phyloP scores from a whole-genome alignment of 1,140 invertebrate genomes.

The Macrobrachium rosenbergii region DNA sequence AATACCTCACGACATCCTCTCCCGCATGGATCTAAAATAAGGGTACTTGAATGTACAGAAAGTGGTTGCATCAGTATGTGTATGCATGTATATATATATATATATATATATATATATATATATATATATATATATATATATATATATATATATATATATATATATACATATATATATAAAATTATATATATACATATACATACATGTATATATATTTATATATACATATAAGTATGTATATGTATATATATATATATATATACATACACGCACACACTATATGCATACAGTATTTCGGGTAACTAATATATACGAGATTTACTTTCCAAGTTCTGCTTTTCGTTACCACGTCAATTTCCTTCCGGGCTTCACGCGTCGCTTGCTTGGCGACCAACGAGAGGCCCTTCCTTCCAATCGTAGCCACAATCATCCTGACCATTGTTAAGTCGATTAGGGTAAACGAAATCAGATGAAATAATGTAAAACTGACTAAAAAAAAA shows the following conservation, averaged over 20 bases:
- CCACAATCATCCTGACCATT: no score
- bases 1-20: background rate
- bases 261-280: background rate
- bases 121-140: conserved; percentile 20
- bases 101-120: conserved; percentile 35
- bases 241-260: conserved; percentile 23
- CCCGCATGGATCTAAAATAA: background rate
- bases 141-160: conserved; percentile 21
- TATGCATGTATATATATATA: conserved; percentile 26
- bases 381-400: no score
- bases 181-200: conserved; percentile 36
- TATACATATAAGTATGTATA: conserved; percentile 31
- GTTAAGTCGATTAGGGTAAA: no score
- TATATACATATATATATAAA: conserved; percentile 36
- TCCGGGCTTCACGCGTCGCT: no score
- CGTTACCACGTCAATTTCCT: no score
- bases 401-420: no score
- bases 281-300: no score
- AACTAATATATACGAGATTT: no score
- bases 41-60: background rate
- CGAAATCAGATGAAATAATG: no score
- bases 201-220: conserved; percentile 36
- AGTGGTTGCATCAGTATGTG: background rate
- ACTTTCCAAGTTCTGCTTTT: no score
- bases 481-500: no score